Conservation (phyloP, 2,113 vertebrate genomes). For the Trichechus manatus region DNA sequence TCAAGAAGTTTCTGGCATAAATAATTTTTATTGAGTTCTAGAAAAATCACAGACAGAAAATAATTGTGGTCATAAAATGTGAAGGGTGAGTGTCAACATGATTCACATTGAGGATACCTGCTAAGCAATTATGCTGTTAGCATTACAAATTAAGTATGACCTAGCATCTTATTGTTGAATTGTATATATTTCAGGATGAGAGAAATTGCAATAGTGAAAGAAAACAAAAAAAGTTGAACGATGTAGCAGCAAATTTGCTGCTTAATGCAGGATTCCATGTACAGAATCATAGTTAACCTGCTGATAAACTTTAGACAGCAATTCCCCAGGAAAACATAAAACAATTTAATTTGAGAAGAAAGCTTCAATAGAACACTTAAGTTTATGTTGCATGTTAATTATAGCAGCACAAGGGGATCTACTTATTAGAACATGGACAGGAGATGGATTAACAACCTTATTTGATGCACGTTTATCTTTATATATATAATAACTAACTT, state of each 20-base stretch:
- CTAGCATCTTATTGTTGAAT: not conserved
- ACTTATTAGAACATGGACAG: not conserved
- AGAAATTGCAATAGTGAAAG: not conserved
- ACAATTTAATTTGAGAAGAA: conserved; percentile 64
- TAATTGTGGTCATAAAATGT: conserved; percentile 54
- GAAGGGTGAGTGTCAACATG: not conserved
- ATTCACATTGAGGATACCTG: not conserved
- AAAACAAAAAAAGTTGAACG: not conserved
- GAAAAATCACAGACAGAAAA: conserved; percentile 30
- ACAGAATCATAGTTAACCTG: not conserved
- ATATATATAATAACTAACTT: not conserved
- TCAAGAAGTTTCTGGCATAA: conserved; percentile 59
- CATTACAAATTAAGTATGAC: conserved; percentile 9
- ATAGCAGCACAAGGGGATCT: not conserved
- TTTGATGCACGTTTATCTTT: not conserved
- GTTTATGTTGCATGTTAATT: conserved; percentile 5
- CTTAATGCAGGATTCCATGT: not conserved
- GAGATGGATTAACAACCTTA: not conserved
- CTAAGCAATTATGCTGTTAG: not conserved
- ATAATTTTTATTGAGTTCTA: conserved; percentile 72
- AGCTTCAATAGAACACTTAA: not conserved
- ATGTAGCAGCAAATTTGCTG: not conserved
- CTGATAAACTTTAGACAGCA: conserved; percentile 48
- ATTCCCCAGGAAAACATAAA: conserved; percentile 39
- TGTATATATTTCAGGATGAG: not conserved